Conservation (phyloP, 2,888 invertebrate genomes). For the Gastracanthus pulcherrimus region DNA sequence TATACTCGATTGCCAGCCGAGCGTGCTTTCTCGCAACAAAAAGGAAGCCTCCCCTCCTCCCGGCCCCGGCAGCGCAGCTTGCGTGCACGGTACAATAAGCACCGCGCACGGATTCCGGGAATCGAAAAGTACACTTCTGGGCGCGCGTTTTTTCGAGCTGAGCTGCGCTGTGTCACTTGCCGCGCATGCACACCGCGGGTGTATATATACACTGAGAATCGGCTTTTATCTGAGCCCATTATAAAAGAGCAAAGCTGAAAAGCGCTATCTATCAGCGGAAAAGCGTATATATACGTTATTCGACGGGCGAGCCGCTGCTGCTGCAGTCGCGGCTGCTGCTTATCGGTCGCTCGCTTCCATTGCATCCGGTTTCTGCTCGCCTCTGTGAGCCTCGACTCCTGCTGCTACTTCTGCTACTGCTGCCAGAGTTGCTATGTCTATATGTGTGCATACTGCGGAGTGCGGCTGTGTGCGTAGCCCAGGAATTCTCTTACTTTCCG, state of each 20-base stretch:
- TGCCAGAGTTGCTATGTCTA: neutral
- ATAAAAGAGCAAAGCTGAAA: constrained; percentile 47
- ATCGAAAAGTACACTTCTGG: neutral
- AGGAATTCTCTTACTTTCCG: constrained; percentile 28
- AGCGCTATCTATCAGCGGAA: constrained; percentile 50
- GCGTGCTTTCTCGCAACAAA: no score
- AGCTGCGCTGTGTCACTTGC: no score
- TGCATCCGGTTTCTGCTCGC: constrained; percentile 49
- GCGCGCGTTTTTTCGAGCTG: neutral
- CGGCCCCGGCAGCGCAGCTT: no score
- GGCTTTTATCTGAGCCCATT: constrained; percentile 29
- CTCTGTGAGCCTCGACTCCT: neutral
- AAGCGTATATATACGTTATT: constrained; percentile 36
- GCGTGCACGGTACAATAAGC: neutral
- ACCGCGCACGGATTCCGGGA: neutral
- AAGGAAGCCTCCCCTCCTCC: no score
- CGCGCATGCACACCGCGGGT: no score
- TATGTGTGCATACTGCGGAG: neutral
- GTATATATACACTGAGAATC: neutral
- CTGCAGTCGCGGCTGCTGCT: constrained; percentile 19
- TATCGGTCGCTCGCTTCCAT: constrained; percentile 49
- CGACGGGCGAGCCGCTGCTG: neutral
- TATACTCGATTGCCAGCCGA: neutral
- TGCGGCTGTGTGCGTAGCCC: neutral
- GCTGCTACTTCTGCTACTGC: neutral